These are phyloP conservation scores for Apocheima hispidaria DNA, from an alignment of 2,888 invertebrate genomes.

Conservation along the genomic window DNA sequence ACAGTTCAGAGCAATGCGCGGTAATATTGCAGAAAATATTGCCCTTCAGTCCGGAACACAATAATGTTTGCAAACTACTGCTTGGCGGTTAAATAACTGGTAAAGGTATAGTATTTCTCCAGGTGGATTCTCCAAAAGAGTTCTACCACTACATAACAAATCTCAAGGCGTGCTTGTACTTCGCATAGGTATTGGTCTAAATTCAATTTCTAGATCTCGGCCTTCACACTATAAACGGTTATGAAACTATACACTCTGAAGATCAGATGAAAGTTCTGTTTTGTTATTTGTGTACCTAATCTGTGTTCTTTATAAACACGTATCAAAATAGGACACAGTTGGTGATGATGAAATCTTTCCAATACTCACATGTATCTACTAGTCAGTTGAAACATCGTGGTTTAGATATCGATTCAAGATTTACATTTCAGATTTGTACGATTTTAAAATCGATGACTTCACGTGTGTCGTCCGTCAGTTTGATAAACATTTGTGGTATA, in stretches of 20 bases:
- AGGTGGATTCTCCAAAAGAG: too few relatives aligned
- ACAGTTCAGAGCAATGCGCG: too few relatives aligned
- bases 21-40: too few relatives aligned
- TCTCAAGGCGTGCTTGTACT: too few relatives aligned
- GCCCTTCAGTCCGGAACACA: too few relatives aligned
- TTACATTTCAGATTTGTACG: conserved; percentile 20
- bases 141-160: too few relatives aligned
- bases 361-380: conserved; percentile 14
- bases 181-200: neutral
- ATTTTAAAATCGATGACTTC: conserved; percentile 5
- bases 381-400: conserved; percentile 12
- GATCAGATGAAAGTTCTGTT: conserved; percentile 1
- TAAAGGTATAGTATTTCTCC: too few relatives aligned
- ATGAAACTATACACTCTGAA: neutral
- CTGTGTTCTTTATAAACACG: conserved; percentile 9
- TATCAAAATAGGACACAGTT: conserved; percentile 19
- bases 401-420: conserved; percentile 19
- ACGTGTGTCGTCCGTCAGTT: neutral
- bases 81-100: too few relatives aligned
- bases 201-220: neutral
- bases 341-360: conserved; percentile 19
- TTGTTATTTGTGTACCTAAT: conserved; percentile 2
- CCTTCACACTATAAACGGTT: neutral
- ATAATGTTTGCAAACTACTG: too few relatives aligned
- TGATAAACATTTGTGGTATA: neutral